These are phyloP conservation scores for Pseudoips prasinana DNA, from an alignment of 2,888 invertebrate species.

Conservation along the genomic window DNA sequence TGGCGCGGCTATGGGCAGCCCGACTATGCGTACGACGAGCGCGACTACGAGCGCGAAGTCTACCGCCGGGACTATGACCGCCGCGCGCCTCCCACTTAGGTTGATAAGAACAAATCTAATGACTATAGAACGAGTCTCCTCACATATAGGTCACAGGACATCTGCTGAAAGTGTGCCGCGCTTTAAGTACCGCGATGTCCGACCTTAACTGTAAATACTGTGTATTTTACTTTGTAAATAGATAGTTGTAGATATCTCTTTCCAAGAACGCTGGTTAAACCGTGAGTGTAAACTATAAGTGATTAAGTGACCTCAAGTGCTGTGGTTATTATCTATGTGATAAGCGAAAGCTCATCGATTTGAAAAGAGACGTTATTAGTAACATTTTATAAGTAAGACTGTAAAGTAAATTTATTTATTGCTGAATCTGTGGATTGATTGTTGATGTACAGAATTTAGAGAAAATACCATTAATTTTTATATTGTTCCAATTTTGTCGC, in stretches of 20 bases:
- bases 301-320: slow-evolving; percentile 80
- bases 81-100: slow-evolving; percentile 82
- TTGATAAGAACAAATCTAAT: slow-evolving; percentile 2
- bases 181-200: slow-evolving; percentile 43
- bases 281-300: slow-evolving; percentile 72
- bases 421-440: slow-evolving; percentile 66
- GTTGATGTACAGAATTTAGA: slow-evolving; percentile 72
- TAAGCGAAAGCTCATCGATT: slow-evolving; percentile 68
- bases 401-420: slow-evolving; percentile 80
- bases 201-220: slow-evolving; percentile 74
- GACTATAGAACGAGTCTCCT: too few relatives aligned
- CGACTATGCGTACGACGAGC: slow-evolving; percentile 79
- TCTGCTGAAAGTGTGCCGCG: too few relatives aligned
- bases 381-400: slow-evolving; percentile 72
- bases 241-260: slow-evolving; percentile 48
- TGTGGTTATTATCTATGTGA: slow-evolving; percentile 79
- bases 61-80: slow-evolving; percentile 85
- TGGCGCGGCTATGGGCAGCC: slow-evolving; percentile 74
- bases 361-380: slow-evolving; percentile 54
- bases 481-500: slow-evolving; percentile 69
- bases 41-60: slow-evolving; percentile 80
- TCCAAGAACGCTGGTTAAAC: slow-evolving; percentile 59
- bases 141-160: too few relatives aligned
- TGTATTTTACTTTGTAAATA: slow-evolving; percentile 67
- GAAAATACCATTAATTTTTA: slow-evolving; percentile 67